phyloP scores from a whole-genome alignment of 2,797 vertebrate genomes.

The Arctocebus calabarensis region DNA sequence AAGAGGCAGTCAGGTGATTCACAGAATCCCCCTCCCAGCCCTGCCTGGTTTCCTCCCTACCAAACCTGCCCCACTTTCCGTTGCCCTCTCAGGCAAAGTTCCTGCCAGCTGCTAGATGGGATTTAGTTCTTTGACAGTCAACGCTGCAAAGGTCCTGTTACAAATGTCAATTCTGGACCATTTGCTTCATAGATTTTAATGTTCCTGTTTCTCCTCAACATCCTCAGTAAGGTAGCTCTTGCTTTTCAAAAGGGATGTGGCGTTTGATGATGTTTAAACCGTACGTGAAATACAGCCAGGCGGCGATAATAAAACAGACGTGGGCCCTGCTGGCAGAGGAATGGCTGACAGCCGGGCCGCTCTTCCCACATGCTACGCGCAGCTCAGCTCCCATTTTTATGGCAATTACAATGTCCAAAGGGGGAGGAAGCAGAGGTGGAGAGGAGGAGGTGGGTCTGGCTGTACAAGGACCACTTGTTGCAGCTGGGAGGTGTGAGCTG shows the following conservation, averaged over 20 bases:
- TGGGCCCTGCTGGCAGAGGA: conserved; percentile 70
- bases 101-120: neutral
- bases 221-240: conserved; percentile 72
- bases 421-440: neutral
- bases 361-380: conserved; percentile 52
- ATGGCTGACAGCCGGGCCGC: conserved; percentile 48
- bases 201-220: conserved; percentile 75
- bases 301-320: conserved; percentile 73
- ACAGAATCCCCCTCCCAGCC: neutral
- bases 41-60: neutral
- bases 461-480: conserved; percentile 54
- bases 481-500: neutral
- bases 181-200: conserved; percentile 68
- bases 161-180: conserved; percentile 75
- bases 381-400: conserved; percentile 74
- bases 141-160: neutral
- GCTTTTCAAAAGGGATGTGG: conserved; percentile 73
- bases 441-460: neutral
- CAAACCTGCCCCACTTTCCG: neutral
- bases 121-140: neutral
- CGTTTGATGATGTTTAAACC: conserved; percentile 80
- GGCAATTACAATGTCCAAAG: conserved; percentile 64
- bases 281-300: conserved; percentile 78
- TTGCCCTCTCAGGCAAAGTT: neutral
- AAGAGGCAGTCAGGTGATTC: neutral